A percentile compares a stretch with the other conserved stretches of the same genome.
Conservation (phyloP, 2,888 invertebrate species). For the Subacronicta megacephala region DNA sequence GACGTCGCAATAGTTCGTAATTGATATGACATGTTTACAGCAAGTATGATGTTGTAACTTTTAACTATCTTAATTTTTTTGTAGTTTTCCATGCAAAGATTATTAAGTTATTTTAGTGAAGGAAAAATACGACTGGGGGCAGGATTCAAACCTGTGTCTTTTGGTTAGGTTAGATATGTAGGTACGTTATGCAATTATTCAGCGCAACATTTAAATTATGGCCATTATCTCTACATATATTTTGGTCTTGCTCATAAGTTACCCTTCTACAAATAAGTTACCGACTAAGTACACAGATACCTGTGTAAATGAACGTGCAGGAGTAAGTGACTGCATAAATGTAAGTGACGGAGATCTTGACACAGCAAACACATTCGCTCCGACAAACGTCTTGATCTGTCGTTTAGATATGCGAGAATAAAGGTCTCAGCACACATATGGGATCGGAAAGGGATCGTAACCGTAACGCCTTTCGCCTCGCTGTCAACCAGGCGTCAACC, state of each 20-base stretch:
- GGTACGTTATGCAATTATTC: too few species aligned
- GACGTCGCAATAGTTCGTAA: too few species aligned
- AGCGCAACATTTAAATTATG: too few species aligned
- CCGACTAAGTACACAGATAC: slow-evolving; percentile 21
- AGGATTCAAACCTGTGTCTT: too few species aligned
- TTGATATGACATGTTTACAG: too few species aligned
- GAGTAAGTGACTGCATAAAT: slow-evolving; percentile 45
- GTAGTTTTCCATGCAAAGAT: too few species aligned
- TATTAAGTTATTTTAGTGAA: too few species aligned
- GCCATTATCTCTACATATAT: too few species aligned
- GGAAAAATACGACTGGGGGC: too few species aligned
- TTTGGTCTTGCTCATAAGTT: background rate
- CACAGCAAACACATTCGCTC: slow-evolving; percentile 57
- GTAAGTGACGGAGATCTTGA: slow-evolving; percentile 47
- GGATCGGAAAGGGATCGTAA: slow-evolving; percentile 34
- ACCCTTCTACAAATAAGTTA: slow-evolving; percentile 13
- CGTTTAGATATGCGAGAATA: slow-evolving; percentile 42
- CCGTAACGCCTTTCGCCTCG: slow-evolving; percentile 39
- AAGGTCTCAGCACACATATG: slow-evolving; percentile 1
- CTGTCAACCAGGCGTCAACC: slow-evolving; percentile 39
- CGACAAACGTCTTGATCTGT: slow-evolving; percentile 38
- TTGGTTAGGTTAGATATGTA: too few species aligned
- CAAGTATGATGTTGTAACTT: too few species aligned
- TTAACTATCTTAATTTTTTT: too few species aligned
- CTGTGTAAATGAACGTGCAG: slow-evolving; percentile 29